Percentiles rank a stretch among this genome's conserved stretches.
These are phyloP conservation scores for Megaceryle maxima DNA, from an alignment of 2,113 vertebrate species.

Conservation along the genomic window DNA sequence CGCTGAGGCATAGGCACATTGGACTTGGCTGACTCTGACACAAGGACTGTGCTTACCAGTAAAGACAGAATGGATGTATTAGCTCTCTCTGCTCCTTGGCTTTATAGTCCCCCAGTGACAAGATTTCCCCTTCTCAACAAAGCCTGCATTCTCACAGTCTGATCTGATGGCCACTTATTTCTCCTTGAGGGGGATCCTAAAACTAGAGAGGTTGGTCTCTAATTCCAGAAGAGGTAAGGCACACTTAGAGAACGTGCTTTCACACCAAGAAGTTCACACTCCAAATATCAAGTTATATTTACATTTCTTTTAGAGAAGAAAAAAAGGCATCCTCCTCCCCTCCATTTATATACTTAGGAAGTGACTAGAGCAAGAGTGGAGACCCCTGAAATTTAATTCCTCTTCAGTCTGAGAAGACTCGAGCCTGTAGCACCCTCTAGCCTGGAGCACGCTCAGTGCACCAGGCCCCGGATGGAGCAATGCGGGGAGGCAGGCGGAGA, in stretches of 20 bases:
- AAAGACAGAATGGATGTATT: neutral
- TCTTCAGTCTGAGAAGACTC: neutral
- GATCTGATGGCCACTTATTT: neutral
- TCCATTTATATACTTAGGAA: neutral
- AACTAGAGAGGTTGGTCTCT: neutral
- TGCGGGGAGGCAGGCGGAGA: fast-evolving
- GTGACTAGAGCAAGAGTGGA: neutral
- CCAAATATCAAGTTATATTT: neutral
- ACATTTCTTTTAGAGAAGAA: neutral
- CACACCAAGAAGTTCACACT: neutral
- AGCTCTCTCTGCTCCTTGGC: neutral
- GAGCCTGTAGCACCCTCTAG: neutral
- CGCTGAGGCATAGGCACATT: fast-evolving
- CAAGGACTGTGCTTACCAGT: neutral
- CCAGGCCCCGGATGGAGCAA: neutral
- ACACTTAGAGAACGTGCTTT: neutral
- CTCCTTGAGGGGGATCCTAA: neutral
- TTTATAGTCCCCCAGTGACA: neutral
- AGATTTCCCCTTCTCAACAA: neutral
- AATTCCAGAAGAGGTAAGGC: neutral
- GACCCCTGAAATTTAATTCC: neutral
- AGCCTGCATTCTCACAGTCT: neutral
- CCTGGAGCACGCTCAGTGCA: fast-evolving
- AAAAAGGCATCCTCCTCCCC: neutral
- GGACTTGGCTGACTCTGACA: neutral